A percentile compares a stretch with the other conserved stretches of the same genome.
Evolutionary conservation across 23 tunicate genomes (phyloP).

Genomic region (Oikopleura vanhoeffeni): DNA sequence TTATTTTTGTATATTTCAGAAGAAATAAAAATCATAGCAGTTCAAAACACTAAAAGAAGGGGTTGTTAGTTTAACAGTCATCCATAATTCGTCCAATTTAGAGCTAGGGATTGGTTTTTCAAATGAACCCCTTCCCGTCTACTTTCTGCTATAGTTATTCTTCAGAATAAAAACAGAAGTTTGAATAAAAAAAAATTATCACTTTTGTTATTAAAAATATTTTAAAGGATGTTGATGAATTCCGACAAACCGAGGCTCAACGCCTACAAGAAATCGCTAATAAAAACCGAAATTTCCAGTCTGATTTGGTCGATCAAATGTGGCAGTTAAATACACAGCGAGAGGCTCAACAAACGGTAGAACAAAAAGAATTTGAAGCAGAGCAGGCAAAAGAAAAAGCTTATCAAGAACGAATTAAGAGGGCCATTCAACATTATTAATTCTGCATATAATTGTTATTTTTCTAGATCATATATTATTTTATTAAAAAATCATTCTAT

Average conservation of each 20-base stretch:
- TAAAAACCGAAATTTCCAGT: not conserved
- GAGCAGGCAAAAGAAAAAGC: not conserved
- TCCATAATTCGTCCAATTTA: too few relatives aligned
- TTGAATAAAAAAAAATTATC: not conserved
- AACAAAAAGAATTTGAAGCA: not conserved
- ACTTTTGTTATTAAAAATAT: not conserved
- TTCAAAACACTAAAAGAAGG: too few relatives aligned
- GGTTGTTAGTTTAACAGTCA: too few relatives aligned
- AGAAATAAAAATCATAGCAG: too few relatives aligned
- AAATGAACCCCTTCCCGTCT: too few relatives aligned
- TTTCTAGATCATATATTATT: too few relatives aligned
- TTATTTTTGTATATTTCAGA: too few relatives aligned
- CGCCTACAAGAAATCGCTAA: not conserved
- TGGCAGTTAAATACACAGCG: not conserved
- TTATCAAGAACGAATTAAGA: not conserved
- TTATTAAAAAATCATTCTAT: too few relatives aligned
- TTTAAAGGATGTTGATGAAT: not conserved
- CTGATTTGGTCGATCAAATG: not conserved
- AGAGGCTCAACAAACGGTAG: not conserved
- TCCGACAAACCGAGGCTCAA: not conserved
- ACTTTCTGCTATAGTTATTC: too few relatives aligned
- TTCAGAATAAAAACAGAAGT: too few relatives aligned
- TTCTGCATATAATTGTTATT: too few relatives aligned
- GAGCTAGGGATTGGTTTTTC: too few relatives aligned
- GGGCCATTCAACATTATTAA: not conserved